A percentile compares a stretch with the other conserved stretches of the same genome.
These are phyloP conservation scores for Zosterops pallidus DNA, from an alignment of 2,113 vertebrate genomes.

Conservation along the genomic window DNA sequence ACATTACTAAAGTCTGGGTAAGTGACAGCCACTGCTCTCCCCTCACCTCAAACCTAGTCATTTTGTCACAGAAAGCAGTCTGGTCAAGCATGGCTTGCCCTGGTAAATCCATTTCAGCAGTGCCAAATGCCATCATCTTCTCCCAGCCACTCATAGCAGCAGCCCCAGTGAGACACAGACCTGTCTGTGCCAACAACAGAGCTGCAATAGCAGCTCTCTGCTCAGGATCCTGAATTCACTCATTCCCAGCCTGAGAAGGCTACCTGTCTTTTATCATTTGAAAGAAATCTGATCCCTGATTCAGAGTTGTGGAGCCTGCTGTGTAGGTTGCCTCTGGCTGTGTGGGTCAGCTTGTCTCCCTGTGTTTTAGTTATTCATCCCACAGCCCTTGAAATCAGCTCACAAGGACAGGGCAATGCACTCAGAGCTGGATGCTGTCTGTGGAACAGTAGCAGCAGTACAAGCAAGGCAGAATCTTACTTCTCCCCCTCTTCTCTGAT, in stretches of 20 bases:
- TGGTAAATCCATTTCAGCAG: background rate
- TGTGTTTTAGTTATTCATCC: background rate
- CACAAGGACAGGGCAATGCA: accelerated
- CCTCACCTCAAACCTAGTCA: background rate
- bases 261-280: background rate
- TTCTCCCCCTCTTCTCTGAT: background rate
- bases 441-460: background rate
- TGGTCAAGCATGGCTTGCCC: background rate
- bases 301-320: background rate
- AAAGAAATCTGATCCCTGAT: background rate
- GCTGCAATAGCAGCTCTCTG: background rate
- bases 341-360: background rate
- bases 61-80: background rate
- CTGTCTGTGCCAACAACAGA: background rate
- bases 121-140: background rate
- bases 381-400: background rate
- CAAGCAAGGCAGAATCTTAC: background rate
- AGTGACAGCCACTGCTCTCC: background rate
- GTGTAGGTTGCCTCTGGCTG: background rate
- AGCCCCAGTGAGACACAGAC: background rate
- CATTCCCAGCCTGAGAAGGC: background rate
- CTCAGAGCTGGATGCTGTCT: background rate
- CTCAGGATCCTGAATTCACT: background rate
- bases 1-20: background rate
- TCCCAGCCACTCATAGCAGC: background rate